A percentile compares a stretch with the other conserved stretches of the same genome.
phyloP scores from a whole-genome alignment of 2,797 vertebrate species.

The Hypotaenidia okinawae region DNA sequence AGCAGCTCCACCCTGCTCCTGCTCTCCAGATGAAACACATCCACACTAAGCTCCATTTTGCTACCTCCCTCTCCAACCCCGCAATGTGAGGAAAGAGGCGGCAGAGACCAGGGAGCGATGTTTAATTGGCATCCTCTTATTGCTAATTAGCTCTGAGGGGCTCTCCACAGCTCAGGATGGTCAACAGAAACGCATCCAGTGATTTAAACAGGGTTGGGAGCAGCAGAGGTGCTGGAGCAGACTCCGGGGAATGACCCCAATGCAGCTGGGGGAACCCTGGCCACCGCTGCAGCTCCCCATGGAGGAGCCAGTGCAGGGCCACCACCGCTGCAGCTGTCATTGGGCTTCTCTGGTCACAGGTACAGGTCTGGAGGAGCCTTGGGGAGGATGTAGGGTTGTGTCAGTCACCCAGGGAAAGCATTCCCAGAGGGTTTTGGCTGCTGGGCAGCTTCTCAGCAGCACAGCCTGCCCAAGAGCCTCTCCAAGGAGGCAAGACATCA shows the following conservation, averaged over 20 bases:
- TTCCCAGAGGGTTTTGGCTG: neutral
- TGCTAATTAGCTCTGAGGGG: conserved; percentile 17
- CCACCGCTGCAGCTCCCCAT: neutral
- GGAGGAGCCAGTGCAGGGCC: accelerated
- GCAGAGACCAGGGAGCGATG: neutral
- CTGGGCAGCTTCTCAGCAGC: neutral
- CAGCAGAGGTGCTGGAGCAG: neutral
- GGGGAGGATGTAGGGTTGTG: accelerated
- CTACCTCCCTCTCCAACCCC: neutral
- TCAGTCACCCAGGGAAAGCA: neutral
- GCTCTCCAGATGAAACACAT: conserved; percentile 22
- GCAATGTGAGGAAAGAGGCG: neutral
- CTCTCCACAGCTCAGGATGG: neutral
- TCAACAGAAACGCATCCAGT: neutral
- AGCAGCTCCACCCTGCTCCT: conserved; percentile 31
- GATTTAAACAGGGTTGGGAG: neutral
- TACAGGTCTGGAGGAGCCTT: neutral
- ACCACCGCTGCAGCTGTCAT: neutral
- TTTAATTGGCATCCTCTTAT: conserved; percentile 15
- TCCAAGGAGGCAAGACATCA: accelerated
- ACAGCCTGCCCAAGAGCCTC: neutral
- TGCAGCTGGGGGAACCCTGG: neutral
- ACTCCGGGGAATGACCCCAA: accelerated
- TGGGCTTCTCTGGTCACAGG: neutral
- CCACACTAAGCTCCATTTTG: neutral